These are phyloP conservation scores for Microctenopoma lineatum DNA, from an alignment of 2,797 vertebrate species.

Conservation along the genomic window DNA sequence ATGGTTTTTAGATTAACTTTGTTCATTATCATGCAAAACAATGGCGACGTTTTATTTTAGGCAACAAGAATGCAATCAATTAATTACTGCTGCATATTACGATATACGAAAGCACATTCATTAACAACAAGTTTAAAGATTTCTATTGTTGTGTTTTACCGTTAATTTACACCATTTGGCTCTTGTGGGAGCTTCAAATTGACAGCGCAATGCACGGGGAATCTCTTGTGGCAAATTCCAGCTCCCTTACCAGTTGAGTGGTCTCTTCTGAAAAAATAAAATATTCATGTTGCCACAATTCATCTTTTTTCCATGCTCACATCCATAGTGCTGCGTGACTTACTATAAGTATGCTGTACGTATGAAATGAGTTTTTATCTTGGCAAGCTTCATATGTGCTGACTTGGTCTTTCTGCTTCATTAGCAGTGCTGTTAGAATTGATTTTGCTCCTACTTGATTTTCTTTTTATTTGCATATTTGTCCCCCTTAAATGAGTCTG, in stretches of 20 bases:
- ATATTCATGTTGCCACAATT: neutral
- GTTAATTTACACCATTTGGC: neutral
- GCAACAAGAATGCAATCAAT: neutral
- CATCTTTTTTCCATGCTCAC: neutral
- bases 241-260: slow-evolving; percentile 1
- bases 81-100: no score
- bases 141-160: neutral
- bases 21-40: neutral
- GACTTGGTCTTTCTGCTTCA: slow-evolving; percentile 27
- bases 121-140: neutral
- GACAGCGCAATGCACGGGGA: neutral
- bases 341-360: neutral
- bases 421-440: slow-evolving; percentile 24
- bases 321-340: neutral
- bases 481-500: no score
- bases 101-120: no score
- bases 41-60: neutral
- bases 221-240: slow-evolving; percentile 3
- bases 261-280: slow-evolving; percentile 14
- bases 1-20: neutral
- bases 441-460: no score
- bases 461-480: no score
- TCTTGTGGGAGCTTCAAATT: neutral
- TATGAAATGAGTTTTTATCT: slow-evolving; percentile 7
- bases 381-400: neutral